Base-by-base conservation (phyloP, 2,113 vertebrate genomes). In the Nothocercus nigrocapillus region DNA sequence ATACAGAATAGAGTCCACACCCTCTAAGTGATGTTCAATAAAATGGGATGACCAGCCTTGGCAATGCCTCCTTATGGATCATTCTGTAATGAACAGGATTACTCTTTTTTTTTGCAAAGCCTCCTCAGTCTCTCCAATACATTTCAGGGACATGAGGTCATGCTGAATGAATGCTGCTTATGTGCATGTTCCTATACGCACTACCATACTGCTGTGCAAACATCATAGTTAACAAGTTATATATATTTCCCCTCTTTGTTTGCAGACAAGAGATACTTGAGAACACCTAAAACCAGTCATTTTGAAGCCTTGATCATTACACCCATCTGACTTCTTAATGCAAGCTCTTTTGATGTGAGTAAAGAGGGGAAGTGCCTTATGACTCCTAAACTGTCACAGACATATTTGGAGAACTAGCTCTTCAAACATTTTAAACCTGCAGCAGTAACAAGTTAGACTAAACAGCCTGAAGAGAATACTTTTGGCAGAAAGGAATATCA, bases 381-480 rank as follows among this genome's bases (percentile, higher is more conserved):
- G 73, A 40, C 62, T 90, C 67, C 83, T 27, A 5, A 66, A 79
- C 85, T 82, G 89, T 70, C 92, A 92, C 54, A 0, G 0, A 36
- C 49, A 59, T 56, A 72, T 92, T 51, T 72, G 27, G 62, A 69
- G 69, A 93, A 58, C 30, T 49, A n/a, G 49, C 47, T 34, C 58
- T 95, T 84, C 80, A 92, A 67, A 90, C 62, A 79, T 82, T 88
- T 88, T 45, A 72, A 80, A 83, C 53, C 70, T 7, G 5, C 34
- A 67, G 82, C 74, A 81, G 85, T n/a, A 93, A 93, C 77, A 89
- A 62, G 80, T 53, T 73, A 75, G 80, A 67, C 92, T 88, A 90
- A 92, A 93, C 66, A 90, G 92, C 83, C 92, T 95, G 93, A 93
- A 90, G 67, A 96, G 88, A 95, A 67, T 74, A 44, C 45, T 92